Conservation (phyloP, 2,888 invertebrate genomes). For the Boloria selene region DNA sequence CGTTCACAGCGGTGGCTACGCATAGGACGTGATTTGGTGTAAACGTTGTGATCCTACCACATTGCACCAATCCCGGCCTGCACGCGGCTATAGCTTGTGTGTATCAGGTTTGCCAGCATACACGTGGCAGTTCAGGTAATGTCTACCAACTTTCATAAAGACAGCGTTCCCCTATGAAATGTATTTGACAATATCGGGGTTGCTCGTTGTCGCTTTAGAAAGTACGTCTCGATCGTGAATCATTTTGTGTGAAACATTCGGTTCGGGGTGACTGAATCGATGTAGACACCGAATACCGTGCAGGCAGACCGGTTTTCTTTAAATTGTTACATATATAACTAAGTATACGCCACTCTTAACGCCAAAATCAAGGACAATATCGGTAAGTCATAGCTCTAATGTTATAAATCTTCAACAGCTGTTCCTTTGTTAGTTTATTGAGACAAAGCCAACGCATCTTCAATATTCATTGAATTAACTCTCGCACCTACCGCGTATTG, state of each 20-base stretch:
- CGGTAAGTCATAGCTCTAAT: constrained; percentile 45
- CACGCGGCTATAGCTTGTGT: constrained; percentile 67
- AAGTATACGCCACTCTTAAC: constrained; percentile 46
- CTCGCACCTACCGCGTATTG: constrained; percentile 39
- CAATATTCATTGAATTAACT: constrained; percentile 36
- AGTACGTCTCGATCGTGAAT: constrained; percentile 53
- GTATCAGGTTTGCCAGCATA: constrained; percentile 41
- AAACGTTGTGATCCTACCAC: constrained; percentile 76
- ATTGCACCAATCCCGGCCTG: constrained; percentile 84
- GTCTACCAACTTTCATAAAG: constrained; percentile 9
- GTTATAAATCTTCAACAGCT: constrained; percentile 45
- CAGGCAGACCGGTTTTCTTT: constrained; percentile 70
- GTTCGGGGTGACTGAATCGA: constrained; percentile 69
- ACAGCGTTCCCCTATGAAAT: too few species aligned
- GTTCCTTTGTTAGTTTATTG: constrained; percentile 43
- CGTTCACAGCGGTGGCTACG: constrained; percentile 79
- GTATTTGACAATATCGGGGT: background rate
- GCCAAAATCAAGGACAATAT: constrained; percentile 61
- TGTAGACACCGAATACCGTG: constrained; percentile 59
- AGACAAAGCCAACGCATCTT: constrained; percentile 25
- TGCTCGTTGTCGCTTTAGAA: constrained; percentile 38
- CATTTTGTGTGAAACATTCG: constrained; percentile 70
- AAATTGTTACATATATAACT: constrained; percentile 61
- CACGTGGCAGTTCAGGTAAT: constrained; percentile 48
- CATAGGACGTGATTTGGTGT: constrained; percentile 82